Evolutionary conservation across 2,888 invertebrate genomes (phyloP), one percentile per base, ranked within the genome.

Genomic region (Nomada fucata): DNA sequence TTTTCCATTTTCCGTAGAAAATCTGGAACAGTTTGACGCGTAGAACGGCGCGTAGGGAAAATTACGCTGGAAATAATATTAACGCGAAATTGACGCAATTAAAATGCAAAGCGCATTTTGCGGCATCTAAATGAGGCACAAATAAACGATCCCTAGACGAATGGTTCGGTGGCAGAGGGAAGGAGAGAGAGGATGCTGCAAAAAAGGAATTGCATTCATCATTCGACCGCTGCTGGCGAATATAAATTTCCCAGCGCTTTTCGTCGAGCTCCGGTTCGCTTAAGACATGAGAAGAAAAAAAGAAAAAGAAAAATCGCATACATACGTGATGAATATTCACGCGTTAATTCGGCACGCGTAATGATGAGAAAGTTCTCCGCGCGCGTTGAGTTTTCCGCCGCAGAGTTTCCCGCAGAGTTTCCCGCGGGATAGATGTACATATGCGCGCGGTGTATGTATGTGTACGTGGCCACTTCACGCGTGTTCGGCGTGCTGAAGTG

Each of bases 21-120:
- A 36, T n/a, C 18, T 26, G 18, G 47, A 23, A 23, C 4, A 5
- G 44, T 57, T 18, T 13, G 47, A 10, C 13, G 5, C 29, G 47
- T 44, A 29, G 5, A n/a, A 29, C 29, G 59, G 15, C 13, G 13
- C n/a, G 44, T 36, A 7, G 36, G 36, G 36, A 3, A 59, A 67
- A 59, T 74, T 67, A 59, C 42, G 23, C 50, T 18, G 67, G 23
- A 50, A 75, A 78, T 26, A n/a, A 68, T 68, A 69, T 69, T 61
- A 44, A 55, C 70, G 64, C 23, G 52, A 52, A 42, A 79, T 70
- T 70, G 70, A 65, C 65, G 76, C 20, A 76, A 77, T 71, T 79
- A 77, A 77, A 79, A 79, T 71, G 79, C 71, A 71, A 76, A 68
- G 59, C 53, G 53, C 70, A n/a, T 55, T 60, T 71, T 65, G 26